A percentile compares a stretch with the other conserved stretches of the same genome.
Evolutionary conservation across 2,113 vertebrate species (phyloP).

Genomic region (Panurus biarmicus): DNA sequence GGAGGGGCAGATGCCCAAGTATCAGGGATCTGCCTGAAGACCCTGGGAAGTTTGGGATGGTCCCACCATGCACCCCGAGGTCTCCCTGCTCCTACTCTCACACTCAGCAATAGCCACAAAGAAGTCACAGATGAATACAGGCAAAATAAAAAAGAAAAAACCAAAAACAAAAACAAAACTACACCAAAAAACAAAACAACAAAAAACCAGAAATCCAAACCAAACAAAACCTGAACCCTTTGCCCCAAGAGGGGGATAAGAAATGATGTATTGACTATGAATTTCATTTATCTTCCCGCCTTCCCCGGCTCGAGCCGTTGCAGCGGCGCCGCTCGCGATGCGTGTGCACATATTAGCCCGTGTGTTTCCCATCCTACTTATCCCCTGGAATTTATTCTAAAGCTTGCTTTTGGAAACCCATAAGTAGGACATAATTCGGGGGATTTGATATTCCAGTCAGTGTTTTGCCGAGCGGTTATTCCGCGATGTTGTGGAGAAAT

Average conservation of each 20-base stretch:
- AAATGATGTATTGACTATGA: conserved; percentile 42
- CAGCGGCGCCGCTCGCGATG: background rate
- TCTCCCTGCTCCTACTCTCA: background rate
- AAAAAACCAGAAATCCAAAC: background rate
- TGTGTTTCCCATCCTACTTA: conserved; percentile 49
- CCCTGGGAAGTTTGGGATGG: background rate
- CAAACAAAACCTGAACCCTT: conserved; percentile 34
- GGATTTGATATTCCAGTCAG: conserved; percentile 65
- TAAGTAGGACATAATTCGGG: conserved; percentile 67
- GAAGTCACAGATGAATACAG: background rate
- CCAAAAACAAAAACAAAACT: background rate
- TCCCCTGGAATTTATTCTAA: conserved; percentile 72
- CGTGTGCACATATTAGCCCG: conserved; percentile 49
- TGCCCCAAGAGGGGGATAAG: conserved; percentile 24
- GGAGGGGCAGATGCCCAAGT: background rate
- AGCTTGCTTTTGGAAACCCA: conserved; percentile 70
- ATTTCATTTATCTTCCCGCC: conserved; percentile 57
- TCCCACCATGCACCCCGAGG: background rate
- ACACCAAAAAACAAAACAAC: no score
- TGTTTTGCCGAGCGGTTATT: conserved; percentile 41
- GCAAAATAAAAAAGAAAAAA: background rate
- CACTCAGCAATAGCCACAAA: background rate
- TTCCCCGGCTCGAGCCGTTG: conserved; percentile 3
- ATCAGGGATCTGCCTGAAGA: background rate
- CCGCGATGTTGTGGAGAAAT: no score